Conservation (phyloP, 2,888 invertebrate genomes). For the Patella pellucida region DNA sequence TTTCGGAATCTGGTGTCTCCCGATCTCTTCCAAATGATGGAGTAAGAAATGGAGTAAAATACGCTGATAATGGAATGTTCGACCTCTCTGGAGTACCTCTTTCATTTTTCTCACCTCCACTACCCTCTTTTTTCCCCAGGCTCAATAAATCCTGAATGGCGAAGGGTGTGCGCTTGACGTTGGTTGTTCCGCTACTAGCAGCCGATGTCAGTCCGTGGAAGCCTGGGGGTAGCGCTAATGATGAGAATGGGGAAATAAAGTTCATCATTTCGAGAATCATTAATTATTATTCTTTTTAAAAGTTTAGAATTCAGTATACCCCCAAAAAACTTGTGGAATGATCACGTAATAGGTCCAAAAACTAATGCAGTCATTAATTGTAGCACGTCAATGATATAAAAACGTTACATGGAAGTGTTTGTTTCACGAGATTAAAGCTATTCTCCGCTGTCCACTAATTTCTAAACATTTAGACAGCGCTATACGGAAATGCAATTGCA, state of each 20-base stretch:
- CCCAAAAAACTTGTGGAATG: too few relatives aligned
- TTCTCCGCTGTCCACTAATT: too few relatives aligned
- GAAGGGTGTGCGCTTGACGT: background rate
- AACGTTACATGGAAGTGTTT: too few relatives aligned
- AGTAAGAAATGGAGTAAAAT: background rate
- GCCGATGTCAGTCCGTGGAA: background rate
- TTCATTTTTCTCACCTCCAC: background rate
- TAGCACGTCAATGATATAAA: too few relatives aligned
- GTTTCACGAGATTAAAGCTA: too few relatives aligned
- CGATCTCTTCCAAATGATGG: background rate
- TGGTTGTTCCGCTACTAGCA: background rate
- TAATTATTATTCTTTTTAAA: background rate
- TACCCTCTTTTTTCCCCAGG: background rate
- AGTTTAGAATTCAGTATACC: too few relatives aligned
- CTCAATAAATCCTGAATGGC: constrained; percentile 6
- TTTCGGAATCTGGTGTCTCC: background rate
- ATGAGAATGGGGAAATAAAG: constrained; percentile 4
- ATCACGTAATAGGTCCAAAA: too few relatives aligned
- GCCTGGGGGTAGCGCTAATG: background rate
- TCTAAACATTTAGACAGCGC: background rate
- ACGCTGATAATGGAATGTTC: background rate
- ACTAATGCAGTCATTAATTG: too few relatives aligned
- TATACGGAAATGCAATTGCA: constrained; percentile 10
- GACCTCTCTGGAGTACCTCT: background rate
- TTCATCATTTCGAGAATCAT: constrained; percentile 2